phyloP scores from a whole-genome alignment of 2,113 vertebrate species.

The Nerophis ophidion region DNA sequence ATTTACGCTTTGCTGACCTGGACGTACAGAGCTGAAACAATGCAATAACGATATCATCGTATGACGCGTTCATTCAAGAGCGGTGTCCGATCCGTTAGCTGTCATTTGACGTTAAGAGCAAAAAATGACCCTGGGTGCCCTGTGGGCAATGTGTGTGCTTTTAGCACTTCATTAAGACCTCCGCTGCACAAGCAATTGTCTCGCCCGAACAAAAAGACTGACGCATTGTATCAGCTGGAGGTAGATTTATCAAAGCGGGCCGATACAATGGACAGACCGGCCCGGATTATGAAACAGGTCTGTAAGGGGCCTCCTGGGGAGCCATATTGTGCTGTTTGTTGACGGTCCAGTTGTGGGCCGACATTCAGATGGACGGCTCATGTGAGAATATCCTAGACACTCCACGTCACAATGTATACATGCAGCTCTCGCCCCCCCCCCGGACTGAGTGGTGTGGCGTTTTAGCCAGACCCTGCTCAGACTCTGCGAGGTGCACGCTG shows the following conservation, averaged over 20 bases:
- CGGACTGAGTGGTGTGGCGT: no score
- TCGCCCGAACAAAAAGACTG: conserved; percentile 60
- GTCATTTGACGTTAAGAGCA: conserved; percentile 54
- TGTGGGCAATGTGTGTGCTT: conserved; percentile 34
- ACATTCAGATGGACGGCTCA: conserved; percentile 27
- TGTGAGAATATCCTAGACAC: background rate
- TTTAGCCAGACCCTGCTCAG: no score
- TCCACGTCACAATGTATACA: conserved; percentile 20
- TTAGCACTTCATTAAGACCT: conserved; percentile 62
- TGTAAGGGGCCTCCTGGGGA: conserved; percentile 55
- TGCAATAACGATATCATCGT: conserved; percentile 48
- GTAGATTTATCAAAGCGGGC: conserved; percentile 65
- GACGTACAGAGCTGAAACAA: conserved; percentile 32
- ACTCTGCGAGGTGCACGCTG: conserved; percentile 34
- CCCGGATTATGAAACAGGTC: conserved; percentile 62
- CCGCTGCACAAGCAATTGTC: conserved; percentile 55
- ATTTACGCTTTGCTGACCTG: conserved; percentile 41
- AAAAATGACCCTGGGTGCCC: conserved; percentile 43
- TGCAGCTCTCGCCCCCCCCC: background rate
- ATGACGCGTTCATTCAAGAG: conserved; percentile 43
- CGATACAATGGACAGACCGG: conserved; percentile 60
- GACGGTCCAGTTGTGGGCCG: conserved; percentile 44
- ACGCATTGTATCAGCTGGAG: conserved; percentile 69
- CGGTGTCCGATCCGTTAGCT: conserved; percentile 50
- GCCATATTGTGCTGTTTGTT: conserved; percentile 66